Percentiles rank a stretch among this genome's conserved stretches.
Conservation (phyloP, 2,888 invertebrate species). For the Rhaphigaster nebulosa region DNA sequence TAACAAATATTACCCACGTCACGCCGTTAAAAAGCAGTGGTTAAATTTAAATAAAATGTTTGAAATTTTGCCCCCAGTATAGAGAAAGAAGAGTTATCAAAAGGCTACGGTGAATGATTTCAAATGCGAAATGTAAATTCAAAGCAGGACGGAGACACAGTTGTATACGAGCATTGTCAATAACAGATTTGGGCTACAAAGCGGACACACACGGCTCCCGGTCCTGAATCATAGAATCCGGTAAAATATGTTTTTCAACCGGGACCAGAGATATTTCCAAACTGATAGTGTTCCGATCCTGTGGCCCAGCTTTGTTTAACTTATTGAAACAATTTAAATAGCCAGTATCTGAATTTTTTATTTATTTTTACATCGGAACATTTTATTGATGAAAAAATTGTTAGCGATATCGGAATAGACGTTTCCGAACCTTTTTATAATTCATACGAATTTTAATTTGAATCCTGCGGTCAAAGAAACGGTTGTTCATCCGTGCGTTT, state of each 20-base stretch:
- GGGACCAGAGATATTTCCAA: neutral
- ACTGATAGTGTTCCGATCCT: neutral
- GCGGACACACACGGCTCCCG: neutral
- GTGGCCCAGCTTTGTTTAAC: neutral
- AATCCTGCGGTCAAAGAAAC: too few relatives aligned
- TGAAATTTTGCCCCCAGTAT: neutral
- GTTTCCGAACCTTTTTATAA: too few relatives aligned
- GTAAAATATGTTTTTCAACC: slow-evolving; percentile 29
- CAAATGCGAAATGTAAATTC: slow-evolving; percentile 27
- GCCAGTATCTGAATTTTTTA: neutral
- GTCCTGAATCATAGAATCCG: neutral
- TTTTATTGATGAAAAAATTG: too few relatives aligned
- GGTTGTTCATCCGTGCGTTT: too few relatives aligned
- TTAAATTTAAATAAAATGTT: neutral
- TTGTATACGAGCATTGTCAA: slow-evolving; percentile 33
- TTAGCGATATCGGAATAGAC: too few relatives aligned
- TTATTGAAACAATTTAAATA: neutral
- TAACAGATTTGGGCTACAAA: slow-evolving; percentile 40
- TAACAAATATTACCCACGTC: neutral
- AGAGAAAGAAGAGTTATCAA: neutral
- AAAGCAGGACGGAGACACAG: neutral
- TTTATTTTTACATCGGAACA: too few relatives aligned
- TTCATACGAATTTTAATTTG: too few relatives aligned
- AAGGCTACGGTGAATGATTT: slow-evolving; percentile 29
- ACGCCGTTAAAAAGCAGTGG: too few relatives aligned